A percentile compares a stretch with the other conserved stretches of the same genome.
These are phyloP conservation scores for Calidris pugnax DNA, from an alignment of 2,113 vertebrate genomes.

Conservation along the genomic window DNA sequence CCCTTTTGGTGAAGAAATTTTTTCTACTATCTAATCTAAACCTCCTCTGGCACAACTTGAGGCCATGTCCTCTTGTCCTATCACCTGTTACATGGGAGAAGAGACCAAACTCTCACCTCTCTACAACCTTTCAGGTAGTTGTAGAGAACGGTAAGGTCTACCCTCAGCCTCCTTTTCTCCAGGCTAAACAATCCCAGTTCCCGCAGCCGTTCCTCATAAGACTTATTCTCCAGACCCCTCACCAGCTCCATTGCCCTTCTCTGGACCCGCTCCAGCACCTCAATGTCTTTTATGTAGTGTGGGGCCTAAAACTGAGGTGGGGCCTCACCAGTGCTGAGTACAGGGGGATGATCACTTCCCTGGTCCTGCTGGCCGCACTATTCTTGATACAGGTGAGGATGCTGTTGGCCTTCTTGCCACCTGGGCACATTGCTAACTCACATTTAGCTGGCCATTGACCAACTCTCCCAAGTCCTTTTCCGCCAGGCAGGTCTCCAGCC, in stretches of 20 bases:
- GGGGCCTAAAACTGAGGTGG: neutral
- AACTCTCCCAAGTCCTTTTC: neutral
- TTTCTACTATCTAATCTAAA: neutral
- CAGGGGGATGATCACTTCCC: neutral
- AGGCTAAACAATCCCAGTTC: neutral
- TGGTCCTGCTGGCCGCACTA: neutral
- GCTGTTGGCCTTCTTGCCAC: neutral
- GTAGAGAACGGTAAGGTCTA: neutral
- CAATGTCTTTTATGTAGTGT: neutral
- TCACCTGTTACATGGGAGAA: neutral
- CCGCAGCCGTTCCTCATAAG: neutral
- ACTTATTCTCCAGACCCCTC: neutral
- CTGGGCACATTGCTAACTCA: neutral
- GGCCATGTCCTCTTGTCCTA: neutral
- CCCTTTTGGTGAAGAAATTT: neutral
- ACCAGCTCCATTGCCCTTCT: neutral
- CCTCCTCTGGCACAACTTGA: neutral
- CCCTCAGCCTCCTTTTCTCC: neutral
- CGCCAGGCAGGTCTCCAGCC: neutral
- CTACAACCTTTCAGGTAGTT: neutral
- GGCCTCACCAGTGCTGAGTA: neutral
- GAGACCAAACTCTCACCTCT: neutral
- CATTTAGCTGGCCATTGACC: neutral
- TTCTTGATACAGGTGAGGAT: neutral
- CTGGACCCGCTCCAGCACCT: neutral